phyloP scores from a whole-genome alignment of 1,140 invertebrate genomes.

The Caerostris extrusa region DNA sequence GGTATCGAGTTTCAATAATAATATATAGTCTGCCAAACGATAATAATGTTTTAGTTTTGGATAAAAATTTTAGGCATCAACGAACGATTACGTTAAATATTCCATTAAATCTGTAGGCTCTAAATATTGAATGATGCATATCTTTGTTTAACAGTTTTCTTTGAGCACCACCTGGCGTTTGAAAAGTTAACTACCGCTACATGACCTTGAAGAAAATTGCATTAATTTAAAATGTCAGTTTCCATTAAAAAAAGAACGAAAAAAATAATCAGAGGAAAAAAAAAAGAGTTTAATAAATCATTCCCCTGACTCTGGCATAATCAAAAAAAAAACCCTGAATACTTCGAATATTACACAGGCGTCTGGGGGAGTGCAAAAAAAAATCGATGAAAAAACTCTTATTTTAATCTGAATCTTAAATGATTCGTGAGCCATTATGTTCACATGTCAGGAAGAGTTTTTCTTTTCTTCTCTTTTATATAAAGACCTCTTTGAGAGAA shows the following conservation, averaged over 20 bases:
- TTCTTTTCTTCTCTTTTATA: neutral
- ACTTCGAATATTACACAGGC: conserved; percentile 8
- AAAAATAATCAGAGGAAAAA: neutral
- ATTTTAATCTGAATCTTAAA: conserved; percentile 56
- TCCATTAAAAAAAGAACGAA: conserved; percentile 1
- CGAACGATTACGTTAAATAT: neutral
- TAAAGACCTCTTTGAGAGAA: neutral
- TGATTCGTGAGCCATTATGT: conserved; percentile 48
- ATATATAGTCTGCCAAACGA: too few species aligned
- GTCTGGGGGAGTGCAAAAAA: neutral
- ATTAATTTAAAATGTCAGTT: conserved; percentile 42
- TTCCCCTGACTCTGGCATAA: neutral
- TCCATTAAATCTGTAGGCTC: neutral
- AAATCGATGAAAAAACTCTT: conserved; percentile 38
- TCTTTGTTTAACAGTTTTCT: neutral
- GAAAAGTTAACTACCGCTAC: neutral
- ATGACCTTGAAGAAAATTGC: conserved; percentile 40
- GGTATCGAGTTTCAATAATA: too few species aligned
- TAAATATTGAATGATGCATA: neutral
- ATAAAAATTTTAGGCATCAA: neutral
- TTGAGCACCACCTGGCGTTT: neutral
- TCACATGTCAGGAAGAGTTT: conserved; percentile 36
- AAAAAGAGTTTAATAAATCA: conserved; percentile 49
- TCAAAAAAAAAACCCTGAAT: neutral
- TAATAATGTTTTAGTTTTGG: too few species aligned